Percentiles rank a stretch among this genome's conserved stretches.
These are phyloP conservation scores for Leguminivora glycinivorella DNA, from an alignment of 1,140 invertebrate genomes.

Conservation along the genomic window DNA sequence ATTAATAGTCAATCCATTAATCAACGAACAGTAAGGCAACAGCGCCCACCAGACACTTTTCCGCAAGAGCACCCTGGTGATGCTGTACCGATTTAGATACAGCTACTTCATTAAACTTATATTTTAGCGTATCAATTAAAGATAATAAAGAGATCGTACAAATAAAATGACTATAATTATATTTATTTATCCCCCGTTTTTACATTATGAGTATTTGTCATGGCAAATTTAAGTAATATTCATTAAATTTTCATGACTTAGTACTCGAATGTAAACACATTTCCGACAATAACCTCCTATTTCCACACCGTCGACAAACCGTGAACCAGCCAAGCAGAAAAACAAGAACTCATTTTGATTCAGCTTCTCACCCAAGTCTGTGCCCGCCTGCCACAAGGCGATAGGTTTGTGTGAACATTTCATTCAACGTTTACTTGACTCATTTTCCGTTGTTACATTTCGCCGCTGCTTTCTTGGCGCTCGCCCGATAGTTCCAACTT, in stretches of 20 bases:
- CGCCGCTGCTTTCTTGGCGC: slow-evolving; percentile 20
- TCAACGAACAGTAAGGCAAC: background rate
- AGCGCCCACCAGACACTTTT: background rate
- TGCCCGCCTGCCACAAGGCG: slow-evolving; percentile 18
- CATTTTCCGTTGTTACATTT: slow-evolving; percentile 29
- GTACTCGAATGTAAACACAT: no score
- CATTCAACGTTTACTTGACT: slow-evolving; percentile 18
- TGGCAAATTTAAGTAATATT: no score
- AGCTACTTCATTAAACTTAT: background rate
- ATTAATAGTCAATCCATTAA: background rate
- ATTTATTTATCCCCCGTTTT: no score
- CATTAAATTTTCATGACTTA: no score
- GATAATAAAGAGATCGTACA: no score
- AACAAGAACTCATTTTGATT: background rate
- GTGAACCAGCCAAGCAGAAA: background rate
- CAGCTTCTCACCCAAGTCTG: background rate
- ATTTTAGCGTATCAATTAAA: no score
- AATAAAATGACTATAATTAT: no score
- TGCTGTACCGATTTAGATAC: background rate
- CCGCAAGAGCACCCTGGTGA: background rate
- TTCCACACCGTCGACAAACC: background rate
- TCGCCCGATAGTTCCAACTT: background rate
- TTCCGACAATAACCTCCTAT: no score
- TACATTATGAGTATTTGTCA: no score
- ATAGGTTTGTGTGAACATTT: slow-evolving; percentile 26